These are phyloP conservation scores for Drosophila siamana DNA, from an alignment of 2,888 invertebrate genomes.

Conservation along the genomic window DNA sequence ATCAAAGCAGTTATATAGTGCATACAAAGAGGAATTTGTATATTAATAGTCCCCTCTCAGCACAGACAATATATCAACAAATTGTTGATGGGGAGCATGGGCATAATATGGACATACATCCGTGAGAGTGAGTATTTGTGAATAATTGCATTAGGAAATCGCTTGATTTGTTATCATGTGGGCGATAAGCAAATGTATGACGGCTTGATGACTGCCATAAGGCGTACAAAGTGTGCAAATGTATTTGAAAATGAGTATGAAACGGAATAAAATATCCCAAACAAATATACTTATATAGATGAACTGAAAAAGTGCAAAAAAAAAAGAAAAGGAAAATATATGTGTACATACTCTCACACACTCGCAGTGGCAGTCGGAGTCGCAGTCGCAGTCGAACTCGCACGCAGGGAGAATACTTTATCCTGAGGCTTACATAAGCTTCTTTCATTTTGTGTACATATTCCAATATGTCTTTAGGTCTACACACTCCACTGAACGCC, in stretches of 20 bases:
- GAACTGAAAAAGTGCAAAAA: neutral
- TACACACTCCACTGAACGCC: conserved; percentile 48
- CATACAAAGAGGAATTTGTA: conserved; percentile 13
- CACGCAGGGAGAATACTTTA: conserved; percentile 8
- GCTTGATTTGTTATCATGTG: conserved; percentile 62
- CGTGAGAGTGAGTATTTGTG: conserved; percentile 8
- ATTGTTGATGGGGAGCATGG: neutral
- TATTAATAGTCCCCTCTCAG: neutral
- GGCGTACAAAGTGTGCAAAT: neutral
- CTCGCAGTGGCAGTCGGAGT: too few species aligned
- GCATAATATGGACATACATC: too few species aligned
- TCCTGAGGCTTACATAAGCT: conserved; percentile 22
- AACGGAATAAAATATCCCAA: neutral
- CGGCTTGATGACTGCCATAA: conserved; percentile 33
- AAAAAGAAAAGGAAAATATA: neutral
- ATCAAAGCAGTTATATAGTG: conserved; percentile 9
- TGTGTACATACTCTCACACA: too few species aligned
- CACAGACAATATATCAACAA: conserved; percentile 5
- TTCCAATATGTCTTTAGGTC: conserved; percentile 4
- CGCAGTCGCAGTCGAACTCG: too few species aligned
- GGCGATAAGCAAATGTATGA: conserved; percentile 57
- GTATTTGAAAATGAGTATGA: neutral
- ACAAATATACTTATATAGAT: conserved; percentile 1
- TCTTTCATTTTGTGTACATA: conserved; percentile 1
- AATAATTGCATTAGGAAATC: conserved; percentile 41